Percentiles rank a stretch among this genome's conserved stretches.
These are phyloP conservation scores for Salmo trutta DNA, from an alignment of 2,797 vertebrate species.

Conservation along the genomic window DNA sequence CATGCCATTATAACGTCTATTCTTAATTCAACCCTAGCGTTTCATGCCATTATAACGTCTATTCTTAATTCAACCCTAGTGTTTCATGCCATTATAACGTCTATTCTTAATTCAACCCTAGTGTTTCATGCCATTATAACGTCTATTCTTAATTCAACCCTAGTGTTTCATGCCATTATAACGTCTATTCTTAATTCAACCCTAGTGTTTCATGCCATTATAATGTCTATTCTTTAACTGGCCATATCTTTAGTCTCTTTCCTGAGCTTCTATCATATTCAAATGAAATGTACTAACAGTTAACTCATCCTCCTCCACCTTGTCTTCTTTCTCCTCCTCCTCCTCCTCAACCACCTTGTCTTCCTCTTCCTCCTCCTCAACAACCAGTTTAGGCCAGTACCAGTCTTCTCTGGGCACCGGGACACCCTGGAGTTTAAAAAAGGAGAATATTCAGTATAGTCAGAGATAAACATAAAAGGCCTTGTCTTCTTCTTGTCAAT, in stretches of 20 bases:
- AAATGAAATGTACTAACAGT: conserved; percentile 57
- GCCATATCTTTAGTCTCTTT: not conserved
- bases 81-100: too few species aligned
- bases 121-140: too few species aligned
- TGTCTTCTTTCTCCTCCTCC: conserved; percentile 20
- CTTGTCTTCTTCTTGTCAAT: not conserved
- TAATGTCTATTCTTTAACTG: too few species aligned
- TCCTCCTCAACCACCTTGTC: too few species aligned
- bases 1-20: not conserved
- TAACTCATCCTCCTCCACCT: conserved; percentile 62
- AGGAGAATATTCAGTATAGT: not conserved
- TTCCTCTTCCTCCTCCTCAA: conserved; percentile 45
- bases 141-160: too few species aligned
- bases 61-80: too few species aligned
- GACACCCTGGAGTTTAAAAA: conserved; percentile 60
- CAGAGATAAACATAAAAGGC: too few species aligned
- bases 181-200: too few species aligned
- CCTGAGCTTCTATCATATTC: not conserved
- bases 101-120: too few species aligned
- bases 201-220: too few species aligned
- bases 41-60: too few species aligned
- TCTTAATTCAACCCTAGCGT: not conserved
- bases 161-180: too few species aligned
- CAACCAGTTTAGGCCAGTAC: conserved; percentile 75
- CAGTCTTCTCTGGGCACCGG: conserved; percentile 72